Percentiles rank a stretch among this genome's conserved stretches.
These are phyloP conservation scores for Papilio glaucus DNA, from an alignment of 1,140 invertebrate genomes.

Conservation along the genomic window DNA sequence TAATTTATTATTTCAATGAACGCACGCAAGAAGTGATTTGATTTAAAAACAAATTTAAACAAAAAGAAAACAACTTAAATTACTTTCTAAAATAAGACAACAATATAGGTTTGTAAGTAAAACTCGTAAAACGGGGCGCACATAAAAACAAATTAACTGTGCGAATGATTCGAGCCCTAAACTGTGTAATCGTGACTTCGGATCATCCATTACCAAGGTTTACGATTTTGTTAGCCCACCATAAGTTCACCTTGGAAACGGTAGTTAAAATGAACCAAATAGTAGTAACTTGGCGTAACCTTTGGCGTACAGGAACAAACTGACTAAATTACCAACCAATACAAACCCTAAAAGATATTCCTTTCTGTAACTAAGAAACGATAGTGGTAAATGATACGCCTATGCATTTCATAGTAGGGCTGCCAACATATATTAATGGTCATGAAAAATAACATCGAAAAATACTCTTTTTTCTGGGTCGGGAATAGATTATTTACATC, in stretches of 20 bases:
- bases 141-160: constrained; percentile 33
- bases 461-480: too few species aligned
- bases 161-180: constrained; percentile 23
- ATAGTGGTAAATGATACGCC: too few species aligned
- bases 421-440: too few species aligned
- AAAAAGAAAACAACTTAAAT: not conserved
- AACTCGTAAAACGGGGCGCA: constrained; percentile 7
- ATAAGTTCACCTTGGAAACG: constrained; percentile 12
- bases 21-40: not conserved
- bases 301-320: not conserved
- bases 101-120: constrained; percentile 17
- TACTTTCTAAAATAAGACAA: not conserved
- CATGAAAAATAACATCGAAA: too few species aligned
- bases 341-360: too few species aligned
- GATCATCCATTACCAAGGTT: constrained; percentile 31
- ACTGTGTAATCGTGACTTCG: constrained; percentile 29
- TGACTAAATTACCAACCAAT: not conserved
- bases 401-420: too few species aligned
- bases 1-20: too few species aligned
- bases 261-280: constrained; percentile 11
- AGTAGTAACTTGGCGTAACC: not conserved
- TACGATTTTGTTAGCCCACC: constrained; percentile 32
- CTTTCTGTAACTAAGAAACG: too few species aligned
- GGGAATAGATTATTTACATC: too few species aligned
- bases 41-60: not conserved